Percentiles rank a stretch among this genome's conserved stretches.
These are phyloP conservation scores for Paraescarpia echinospica DNA, from an alignment of 1,140 invertebrate genomes.

Conservation along the genomic window DNA sequence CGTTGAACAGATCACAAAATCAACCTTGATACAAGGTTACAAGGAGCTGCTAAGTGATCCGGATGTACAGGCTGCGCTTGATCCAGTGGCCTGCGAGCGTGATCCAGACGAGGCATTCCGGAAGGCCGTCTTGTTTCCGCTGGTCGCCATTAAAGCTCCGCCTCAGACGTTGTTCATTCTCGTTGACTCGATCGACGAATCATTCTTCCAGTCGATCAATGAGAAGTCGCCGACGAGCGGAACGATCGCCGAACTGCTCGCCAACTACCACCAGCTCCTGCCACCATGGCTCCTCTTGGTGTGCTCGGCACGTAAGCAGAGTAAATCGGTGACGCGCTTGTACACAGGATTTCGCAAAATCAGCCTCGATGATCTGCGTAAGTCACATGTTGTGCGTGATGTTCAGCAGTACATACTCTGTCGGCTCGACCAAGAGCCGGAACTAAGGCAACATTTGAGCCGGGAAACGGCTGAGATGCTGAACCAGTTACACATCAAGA, in stretches of 20 bases:
- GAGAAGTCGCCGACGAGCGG: constrained; percentile 35
- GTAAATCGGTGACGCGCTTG: constrained; percentile 83
- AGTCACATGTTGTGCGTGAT: constrained; percentile 80
- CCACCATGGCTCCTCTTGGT: constrained; percentile 90
- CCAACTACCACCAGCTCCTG: constrained; percentile 87
- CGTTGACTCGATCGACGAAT: constrained; percentile 91
- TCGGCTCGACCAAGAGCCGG: constrained; percentile 70
- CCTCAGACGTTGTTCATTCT: constrained; percentile 81
- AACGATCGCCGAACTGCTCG: constrained; percentile 68
- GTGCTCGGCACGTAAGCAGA: constrained; percentile 79
- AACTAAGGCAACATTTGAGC: constrained; percentile 76
- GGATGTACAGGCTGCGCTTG: constrained; percentile 37
- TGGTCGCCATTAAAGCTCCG: constrained; percentile 77
- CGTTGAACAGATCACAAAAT: constrained; percentile 75
- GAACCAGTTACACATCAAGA: constrained; percentile 94
- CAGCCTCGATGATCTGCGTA: constrained; percentile 84
- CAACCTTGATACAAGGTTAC: constrained; percentile 66
- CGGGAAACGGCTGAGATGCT: constrained; percentile 89
- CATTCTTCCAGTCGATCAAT: constrained; percentile 43
- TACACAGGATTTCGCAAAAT: constrained; percentile 93
- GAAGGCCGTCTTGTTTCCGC: constrained; percentile 73
- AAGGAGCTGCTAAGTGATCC: constrained; percentile 47
- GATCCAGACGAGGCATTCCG: constrained; percentile 89
- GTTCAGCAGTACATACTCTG: constrained; percentile 94
- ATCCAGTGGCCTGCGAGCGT: constrained; percentile 41